Conservation (phyloP, 2,797 vertebrate species). For the Amblyraja radiata region DNA sequence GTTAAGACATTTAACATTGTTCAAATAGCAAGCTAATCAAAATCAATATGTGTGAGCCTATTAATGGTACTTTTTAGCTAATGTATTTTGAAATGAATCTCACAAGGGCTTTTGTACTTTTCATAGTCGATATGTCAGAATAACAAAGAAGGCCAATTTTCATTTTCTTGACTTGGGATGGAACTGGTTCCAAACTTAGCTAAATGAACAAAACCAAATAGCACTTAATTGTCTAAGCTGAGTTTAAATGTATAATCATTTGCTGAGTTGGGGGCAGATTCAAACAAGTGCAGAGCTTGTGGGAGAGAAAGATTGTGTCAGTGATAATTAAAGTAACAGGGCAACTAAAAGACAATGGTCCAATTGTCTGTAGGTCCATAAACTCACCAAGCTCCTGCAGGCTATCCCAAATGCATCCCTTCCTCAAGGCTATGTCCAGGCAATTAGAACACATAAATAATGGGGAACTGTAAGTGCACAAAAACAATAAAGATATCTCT, state of each 20-base stretch:
- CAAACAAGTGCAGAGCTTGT: no score
- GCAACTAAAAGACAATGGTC: not conserved
- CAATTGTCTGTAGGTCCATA: not conserved
- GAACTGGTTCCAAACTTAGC: not conserved
- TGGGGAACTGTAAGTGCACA: not conserved
- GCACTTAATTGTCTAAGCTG: not conserved
- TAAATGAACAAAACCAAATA: not conserved
- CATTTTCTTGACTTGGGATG: not conserved
- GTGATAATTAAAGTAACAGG: not conserved
- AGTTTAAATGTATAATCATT: not conserved
- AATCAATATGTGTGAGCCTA: not conserved
- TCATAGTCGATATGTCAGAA: not conserved
- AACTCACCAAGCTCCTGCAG: not conserved
- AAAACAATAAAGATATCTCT: not conserved
- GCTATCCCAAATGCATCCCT: not conserved
- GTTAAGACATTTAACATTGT: not conserved
- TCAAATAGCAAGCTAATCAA: not conserved
- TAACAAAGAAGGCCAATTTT: not conserved
- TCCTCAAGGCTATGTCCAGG: not conserved
- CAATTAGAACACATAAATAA: not conserved
- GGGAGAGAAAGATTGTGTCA: not conserved
- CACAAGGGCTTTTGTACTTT: not conserved
- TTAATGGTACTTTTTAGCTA: not conserved
- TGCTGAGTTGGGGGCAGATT: not conserved
- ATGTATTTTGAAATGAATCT: slow-evolving; percentile 13